These are phyloP conservation scores for Ia io DNA, from an alignment of 2,113 vertebrate species.

Conservation along the genomic window DNA sequence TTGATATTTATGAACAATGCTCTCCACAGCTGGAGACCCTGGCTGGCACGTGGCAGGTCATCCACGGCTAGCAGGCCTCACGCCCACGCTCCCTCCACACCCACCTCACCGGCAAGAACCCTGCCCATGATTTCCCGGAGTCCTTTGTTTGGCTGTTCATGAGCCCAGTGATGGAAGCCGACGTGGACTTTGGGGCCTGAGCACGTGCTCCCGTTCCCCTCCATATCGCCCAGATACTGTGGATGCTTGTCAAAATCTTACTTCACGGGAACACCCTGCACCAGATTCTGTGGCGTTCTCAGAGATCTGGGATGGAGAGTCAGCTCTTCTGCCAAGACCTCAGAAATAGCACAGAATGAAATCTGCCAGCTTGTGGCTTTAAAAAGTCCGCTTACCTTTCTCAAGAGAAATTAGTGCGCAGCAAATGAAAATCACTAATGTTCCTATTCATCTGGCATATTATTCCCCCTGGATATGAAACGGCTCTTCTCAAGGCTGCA, in stretches of 20 bases:
- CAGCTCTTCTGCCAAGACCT: slow-evolving; percentile 70
- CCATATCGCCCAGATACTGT: slow-evolving; percentile 49
- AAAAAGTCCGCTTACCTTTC: slow-evolving; percentile 69
- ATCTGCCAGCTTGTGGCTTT: slow-evolving; percentile 61
- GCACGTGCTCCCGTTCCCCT: not conserved
- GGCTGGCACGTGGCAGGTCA: not conserved
- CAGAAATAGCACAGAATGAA: slow-evolving; percentile 73
- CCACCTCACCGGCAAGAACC: not conserved
- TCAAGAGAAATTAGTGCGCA: slow-evolving; percentile 25
- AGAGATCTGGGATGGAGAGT: slow-evolving; percentile 58
- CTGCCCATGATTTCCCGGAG: not conserved
- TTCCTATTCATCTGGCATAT: slow-evolving; percentile 29
- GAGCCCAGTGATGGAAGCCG: not conserved
- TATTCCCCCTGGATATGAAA: slow-evolving; percentile 35
- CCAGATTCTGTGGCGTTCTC: slow-evolving; percentile 66
- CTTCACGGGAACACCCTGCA: slow-evolving; percentile 72
- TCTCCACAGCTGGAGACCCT: slow-evolving; percentile 36
- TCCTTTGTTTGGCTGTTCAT: not conserved
- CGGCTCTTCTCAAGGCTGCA: not conserved
- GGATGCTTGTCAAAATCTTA: slow-evolving; percentile 51
- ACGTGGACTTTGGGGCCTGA: not conserved
- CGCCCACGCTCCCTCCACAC: not conserved
- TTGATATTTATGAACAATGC: slow-evolving; percentile 53
- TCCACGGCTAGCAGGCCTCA: not conserved
- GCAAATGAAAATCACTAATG: slow-evolving; percentile 54